phyloP scores from a whole-genome alignment of 2,888 invertebrate species.

The Plebejus argus region DNA sequence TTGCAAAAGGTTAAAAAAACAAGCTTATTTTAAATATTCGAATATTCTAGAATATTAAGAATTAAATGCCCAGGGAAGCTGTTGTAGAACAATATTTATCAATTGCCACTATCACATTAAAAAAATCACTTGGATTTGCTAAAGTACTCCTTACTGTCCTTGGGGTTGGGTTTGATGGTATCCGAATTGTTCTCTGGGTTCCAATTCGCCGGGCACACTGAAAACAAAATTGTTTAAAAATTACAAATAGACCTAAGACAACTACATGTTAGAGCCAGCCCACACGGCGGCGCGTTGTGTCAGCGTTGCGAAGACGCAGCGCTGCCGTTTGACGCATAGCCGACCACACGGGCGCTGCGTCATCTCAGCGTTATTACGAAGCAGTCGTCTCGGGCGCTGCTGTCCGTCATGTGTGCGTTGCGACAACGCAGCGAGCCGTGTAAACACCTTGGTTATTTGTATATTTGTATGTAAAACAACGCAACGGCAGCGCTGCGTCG shows the following conservation, averaged over 20 bases:
- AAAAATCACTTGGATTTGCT: constrained; percentile 72
- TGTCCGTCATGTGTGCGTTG: no score
- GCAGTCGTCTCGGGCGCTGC: no score
- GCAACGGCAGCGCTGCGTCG: no score
- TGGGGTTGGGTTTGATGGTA: constrained; percentile 95
- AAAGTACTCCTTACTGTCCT: constrained; percentile 94
- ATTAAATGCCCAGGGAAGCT: background rate
- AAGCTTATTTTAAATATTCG: background rate
- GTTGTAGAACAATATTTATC: background rate
- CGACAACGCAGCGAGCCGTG: no score
- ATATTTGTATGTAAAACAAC: no score
- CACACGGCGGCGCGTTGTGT: no score
- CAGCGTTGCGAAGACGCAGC: no score
- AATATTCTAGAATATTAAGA: background rate
- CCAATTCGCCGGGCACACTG: constrained; percentile 98
- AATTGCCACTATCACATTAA: background rate
- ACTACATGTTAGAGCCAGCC: no score
- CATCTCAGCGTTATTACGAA: no score
- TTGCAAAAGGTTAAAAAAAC: background rate
- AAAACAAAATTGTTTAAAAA: constrained; percentile 40
- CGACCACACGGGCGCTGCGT: no score
- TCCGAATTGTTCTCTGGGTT: constrained; percentile 88
- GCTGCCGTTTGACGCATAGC: no score
- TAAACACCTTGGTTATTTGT: no score
- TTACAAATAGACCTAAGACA: background rate